These are phyloP conservation scores for Psix sp. DNA, from an alignment of 1,140 invertebrate genomes.

Conservation along the genomic window DNA sequence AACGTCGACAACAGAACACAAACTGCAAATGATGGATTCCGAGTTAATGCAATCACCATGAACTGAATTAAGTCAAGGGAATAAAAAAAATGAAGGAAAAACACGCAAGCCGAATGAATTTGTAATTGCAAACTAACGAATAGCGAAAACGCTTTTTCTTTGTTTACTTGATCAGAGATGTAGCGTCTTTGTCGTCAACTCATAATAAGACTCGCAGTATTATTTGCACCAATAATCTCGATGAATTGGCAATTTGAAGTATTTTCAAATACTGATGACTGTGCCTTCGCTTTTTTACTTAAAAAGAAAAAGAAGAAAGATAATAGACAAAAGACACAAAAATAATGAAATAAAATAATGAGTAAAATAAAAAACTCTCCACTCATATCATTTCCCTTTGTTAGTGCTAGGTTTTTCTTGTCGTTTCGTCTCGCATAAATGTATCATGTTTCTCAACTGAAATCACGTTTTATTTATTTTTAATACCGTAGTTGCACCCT, in stretches of 20 bases:
- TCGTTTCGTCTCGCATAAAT: constrained; percentile 27
- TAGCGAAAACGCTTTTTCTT: constrained; percentile 8
- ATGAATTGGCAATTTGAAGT: constrained; percentile 50
- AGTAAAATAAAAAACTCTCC: not conserved
- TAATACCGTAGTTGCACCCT: not conserved
- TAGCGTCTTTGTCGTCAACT: constrained; percentile 19
- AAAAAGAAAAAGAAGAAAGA: constrained; percentile 31
- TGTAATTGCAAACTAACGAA: constrained; percentile 6
- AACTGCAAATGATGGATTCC: constrained; percentile 14
- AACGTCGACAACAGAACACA: constrained; percentile 9
- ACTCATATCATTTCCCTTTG: not conserved
- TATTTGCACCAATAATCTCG: constrained; percentile 63
- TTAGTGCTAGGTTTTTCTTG: constrained; percentile 17
- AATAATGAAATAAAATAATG: constrained; percentile 5
- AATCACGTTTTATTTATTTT: constrained; percentile 42
- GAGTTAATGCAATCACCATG: no score
- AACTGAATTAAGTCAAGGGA: not conserved
- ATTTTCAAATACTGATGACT: constrained; percentile 58
- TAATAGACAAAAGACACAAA: constrained; percentile 14
- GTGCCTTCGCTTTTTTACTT: constrained; percentile 59
- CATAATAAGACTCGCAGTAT: constrained; percentile 66
- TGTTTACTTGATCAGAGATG: constrained; percentile 23
- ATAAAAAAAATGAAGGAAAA: constrained; percentile 1
- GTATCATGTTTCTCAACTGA: constrained; percentile 9
- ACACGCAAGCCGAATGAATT: constrained; percentile 14